Percentiles rank a stretch among this genome's conserved stretches.
Evolutionary conservation across 1,140 invertebrate species (phyloP).

Genomic region (Papilio polyxenes): DNA sequence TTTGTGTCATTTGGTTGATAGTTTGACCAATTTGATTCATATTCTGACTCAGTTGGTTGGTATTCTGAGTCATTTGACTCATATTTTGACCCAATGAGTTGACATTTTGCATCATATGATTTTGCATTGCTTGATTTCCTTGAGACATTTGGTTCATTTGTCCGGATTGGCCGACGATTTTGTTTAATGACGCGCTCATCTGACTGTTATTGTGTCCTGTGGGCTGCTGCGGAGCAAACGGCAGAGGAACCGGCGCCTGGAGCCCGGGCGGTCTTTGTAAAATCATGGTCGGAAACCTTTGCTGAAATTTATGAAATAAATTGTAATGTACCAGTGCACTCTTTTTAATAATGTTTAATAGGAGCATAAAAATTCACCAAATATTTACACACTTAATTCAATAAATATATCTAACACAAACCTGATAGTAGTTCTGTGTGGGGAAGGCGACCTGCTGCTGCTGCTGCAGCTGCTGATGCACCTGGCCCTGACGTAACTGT

Average conservation of each 20-base stretch:
- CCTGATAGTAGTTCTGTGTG: slow-evolving; percentile 67
- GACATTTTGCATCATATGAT: slow-evolving; percentile 50
- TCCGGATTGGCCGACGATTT: slow-evolving; percentile 54
- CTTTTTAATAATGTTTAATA: not conserved
- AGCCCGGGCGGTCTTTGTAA: slow-evolving; percentile 71
- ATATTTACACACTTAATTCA: not conserved
- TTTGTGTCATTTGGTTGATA: slow-evolving; percentile 49
- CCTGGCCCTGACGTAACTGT: slow-evolving; percentile 69
- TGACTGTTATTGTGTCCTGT: slow-evolving; percentile 58
- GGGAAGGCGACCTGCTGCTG: slow-evolving; percentile 46
- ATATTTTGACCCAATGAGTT: slow-evolving; percentile 56
- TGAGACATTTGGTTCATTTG: slow-evolving; percentile 56
- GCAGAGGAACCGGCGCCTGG: slow-evolving; percentile 68
- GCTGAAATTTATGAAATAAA: slow-evolving; percentile 54
- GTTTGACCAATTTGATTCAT: slow-evolving; percentile 54
- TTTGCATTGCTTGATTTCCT: slow-evolving; percentile 52
- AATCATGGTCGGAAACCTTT: slow-evolving; percentile 71
- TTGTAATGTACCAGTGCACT: not conserved
- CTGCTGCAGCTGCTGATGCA: slow-evolving; percentile 49
- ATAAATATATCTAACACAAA: slow-evolving; percentile 38
- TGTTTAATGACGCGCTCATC: slow-evolving; percentile 62
- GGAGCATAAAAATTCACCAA: too few species aligned
- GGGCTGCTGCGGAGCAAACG: slow-evolving; percentile 67
- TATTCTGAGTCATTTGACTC: slow-evolving; percentile 3
- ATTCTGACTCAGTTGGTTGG: slow-evolving; percentile 41